A percentile compares a stretch with the other conserved stretches of the same genome.
phyloP scores from a whole-genome alignment of 2,888 invertebrate genomes.

The Tinea pellionella region DNA sequence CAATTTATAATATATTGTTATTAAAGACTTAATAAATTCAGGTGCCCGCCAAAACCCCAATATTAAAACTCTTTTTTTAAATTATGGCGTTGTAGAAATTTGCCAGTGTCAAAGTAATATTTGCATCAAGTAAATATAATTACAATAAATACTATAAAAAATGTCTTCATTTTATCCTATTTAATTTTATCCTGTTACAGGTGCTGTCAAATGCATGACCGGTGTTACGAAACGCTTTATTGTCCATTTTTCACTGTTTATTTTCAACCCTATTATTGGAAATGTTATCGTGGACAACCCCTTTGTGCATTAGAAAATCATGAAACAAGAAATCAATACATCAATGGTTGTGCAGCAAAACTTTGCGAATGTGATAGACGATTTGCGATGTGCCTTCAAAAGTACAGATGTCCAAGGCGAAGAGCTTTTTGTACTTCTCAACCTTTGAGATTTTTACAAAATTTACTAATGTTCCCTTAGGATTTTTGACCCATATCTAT shows the following conservation, averaged over 20 bases:
- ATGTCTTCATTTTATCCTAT: too few relatives aligned
- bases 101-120: too few relatives aligned
- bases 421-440: conserved; percentile 81
- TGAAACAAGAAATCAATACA: conserved; percentile 33
- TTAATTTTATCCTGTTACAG: conserved; percentile 39
- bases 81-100: too few relatives aligned
- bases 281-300: conserved; percentile 81
- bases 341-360: conserved; percentile 77
- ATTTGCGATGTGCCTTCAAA: conserved; percentile 82
- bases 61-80: too few relatives aligned
- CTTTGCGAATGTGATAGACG: conserved; percentile 87
- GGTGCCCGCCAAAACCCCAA: too few relatives aligned
- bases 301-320: conserved; percentile 75
- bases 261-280: conserved; percentile 90
- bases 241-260: conserved; percentile 86
- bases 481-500: too few relatives aligned
- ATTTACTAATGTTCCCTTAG: conserved; percentile 71
- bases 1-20: too few relatives aligned
- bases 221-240: conserved; percentile 83
- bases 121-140: too few relatives aligned
- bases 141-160: too few relatives aligned
- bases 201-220: conserved; percentile 88
- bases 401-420: conserved; percentile 78
- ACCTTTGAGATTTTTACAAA: conserved; percentile 79
- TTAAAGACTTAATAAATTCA: too few relatives aligned